Evolutionary conservation across 2,888 invertebrate genomes (phyloP), one percentile per base, ranked within the genome.

Genomic region (Dichetophora obliterata): DNA sequence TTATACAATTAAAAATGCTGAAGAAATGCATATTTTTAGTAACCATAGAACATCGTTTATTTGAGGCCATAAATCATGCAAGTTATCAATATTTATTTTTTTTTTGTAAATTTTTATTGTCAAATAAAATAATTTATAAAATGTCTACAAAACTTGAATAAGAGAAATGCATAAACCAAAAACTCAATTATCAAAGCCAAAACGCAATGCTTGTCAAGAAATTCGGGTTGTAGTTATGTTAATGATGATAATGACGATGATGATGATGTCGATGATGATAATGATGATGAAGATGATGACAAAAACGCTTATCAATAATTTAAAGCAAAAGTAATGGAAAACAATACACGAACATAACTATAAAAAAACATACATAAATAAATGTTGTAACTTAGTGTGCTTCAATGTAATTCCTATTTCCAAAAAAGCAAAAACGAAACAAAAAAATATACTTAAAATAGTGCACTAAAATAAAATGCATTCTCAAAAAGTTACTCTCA

Each of bases 1-100:
- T 54, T n/a, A 5, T 19, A 22, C 54, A 8, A 43, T 69, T 48
- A 75, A 70, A 48, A 75, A 65, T 71, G 78, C 54, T 24, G 54
- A 27, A 69, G 69, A 75, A 77, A 63, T 24, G 11, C 48, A 72
- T 61, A 59, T 59, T 72, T 61, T 69, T 70, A 48, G 19, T 79
- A 74, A 81, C 80, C 82, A 83, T 86, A 86, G 11, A 66, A 83
- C 84, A 86, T 85, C 83, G 86, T 82, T 82, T 81, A 76, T 80
- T 81, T 54, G 76, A 82, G 84, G 85, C 82, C 84, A 86, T 85
- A 83, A 84, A 75, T 81, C 78, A 84, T 80, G 19, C 54, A 54
- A 54, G 11, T 54, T 54, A 19, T 54, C 54, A n/a, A 54, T 54
- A 19, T 54, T 54, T 54, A 22, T 54, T 19, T 54, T 19, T 54